These are phyloP conservation scores for Syngnathus floridae DNA, from an alignment of 2,113 vertebrate genomes.

Conservation along the genomic window DNA sequence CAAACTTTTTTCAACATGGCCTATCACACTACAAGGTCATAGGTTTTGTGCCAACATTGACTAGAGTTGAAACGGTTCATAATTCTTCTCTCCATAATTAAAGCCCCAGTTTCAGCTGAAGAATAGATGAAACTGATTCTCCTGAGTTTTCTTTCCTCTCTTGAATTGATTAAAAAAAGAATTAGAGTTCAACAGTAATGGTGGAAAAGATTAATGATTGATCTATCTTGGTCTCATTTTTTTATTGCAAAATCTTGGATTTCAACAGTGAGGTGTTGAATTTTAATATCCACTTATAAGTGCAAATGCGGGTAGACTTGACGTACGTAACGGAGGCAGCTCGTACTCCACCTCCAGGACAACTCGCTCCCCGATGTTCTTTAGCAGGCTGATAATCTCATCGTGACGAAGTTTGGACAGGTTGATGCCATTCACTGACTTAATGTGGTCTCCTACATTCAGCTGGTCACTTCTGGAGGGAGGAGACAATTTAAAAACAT, in stretches of 20 bases:
- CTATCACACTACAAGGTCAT: too few relatives aligned
- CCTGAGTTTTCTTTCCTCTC: too few relatives aligned
- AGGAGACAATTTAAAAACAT: background rate
- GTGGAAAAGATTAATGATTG: too few relatives aligned
- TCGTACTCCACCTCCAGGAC: constrained; percentile 97
- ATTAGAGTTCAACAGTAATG: too few relatives aligned
- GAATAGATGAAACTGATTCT: too few relatives aligned
- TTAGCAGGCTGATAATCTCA: constrained; percentile 94
- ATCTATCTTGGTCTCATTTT: too few relatives aligned
- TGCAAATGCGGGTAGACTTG: background rate
- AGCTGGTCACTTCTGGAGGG: constrained; percentile 87
- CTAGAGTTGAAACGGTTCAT: too few relatives aligned
- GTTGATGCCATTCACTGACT: constrained; percentile 93
- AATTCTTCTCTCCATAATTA: too few relatives aligned
- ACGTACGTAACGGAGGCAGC: constrained; percentile 83
- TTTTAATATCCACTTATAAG: background rate
- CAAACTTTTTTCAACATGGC: too few relatives aligned
- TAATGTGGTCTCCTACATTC: constrained; percentile 93
- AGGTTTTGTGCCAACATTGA: too few relatives aligned
- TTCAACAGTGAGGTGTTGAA: background rate
- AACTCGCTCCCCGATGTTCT: constrained; percentile 92
- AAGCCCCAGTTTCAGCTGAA: too few relatives aligned
- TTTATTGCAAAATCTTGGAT: background rate
- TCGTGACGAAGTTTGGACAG: constrained; percentile 89
- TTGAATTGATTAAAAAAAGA: too few relatives aligned